Base-by-base conservation (phyloP, 1,140 invertebrate genomes). In the Bombus pyrosoma region DNA sequence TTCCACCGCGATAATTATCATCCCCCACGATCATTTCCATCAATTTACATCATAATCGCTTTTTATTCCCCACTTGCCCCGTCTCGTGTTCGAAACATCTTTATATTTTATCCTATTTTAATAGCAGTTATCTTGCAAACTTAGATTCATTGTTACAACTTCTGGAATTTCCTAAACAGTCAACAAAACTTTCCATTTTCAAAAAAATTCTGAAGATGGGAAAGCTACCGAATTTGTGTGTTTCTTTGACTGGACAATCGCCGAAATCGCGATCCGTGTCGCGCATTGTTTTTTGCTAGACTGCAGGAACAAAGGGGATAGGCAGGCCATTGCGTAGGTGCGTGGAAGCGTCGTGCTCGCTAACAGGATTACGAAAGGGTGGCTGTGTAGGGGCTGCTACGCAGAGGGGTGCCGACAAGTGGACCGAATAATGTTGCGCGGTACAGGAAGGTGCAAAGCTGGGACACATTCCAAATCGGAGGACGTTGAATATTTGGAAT, bases 281-380 rank as follows among this genome's bases (percentile, higher is more conserved):
- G 83, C 22, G 34, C 76, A 85, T 85, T 89, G 86, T 91, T 90
- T 88, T 91, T 87, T 88, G 80, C 41, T 39, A 78, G 78, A 75
- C 89, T 84, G 80, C 66, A 53, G 28, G 82, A 83, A 79, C 57
- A 80, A 81, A 76, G 59, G 74, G 69, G 76, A 39, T 64, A 64
- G 79, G 84, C 64, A 39, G 66, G 75, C 68, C 71, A 66, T 72
- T 80, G 81, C 84, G 80, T 86, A 85, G 86, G 79, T 87, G 87
- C 84, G 86, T 86, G 87, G 87, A 83, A 89, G 81, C 89, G 73
- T 91, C 83, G 86, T 87, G 64, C 59, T 86, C 81, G 81, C 81
- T 92, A 92, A 92, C 89, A 87, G 92, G 92, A 92, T 92, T 92
- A 92, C 64, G 86, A 57, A 83, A 85, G 92, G 89, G 89, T 66